Evolutionary conservation across 1,140 invertebrate genomes (phyloP).

Genomic region (Globodera rostochiensis): DNA sequence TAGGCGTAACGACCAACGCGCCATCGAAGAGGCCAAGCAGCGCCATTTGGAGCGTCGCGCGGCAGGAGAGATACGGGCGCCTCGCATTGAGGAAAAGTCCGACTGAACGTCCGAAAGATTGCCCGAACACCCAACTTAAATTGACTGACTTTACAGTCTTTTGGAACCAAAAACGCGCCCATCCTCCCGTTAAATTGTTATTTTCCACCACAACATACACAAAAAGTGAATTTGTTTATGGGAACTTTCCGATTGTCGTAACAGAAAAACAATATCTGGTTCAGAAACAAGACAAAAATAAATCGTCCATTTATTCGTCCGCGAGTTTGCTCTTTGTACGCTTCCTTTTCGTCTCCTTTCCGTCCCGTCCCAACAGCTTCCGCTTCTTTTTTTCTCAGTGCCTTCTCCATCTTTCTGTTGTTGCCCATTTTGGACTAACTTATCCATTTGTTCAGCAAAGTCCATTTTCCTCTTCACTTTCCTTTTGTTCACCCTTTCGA

Average conservation of each 20-base stretch:
- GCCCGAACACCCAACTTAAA: too few species aligned
- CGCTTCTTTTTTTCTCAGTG: background rate
- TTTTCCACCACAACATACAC: too few species aligned
- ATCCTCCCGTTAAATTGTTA: too few species aligned
- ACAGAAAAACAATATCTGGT: too few species aligned
- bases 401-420: background rate
- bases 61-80: conserved; percentile 20
- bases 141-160: too few species aligned
- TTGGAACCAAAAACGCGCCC: too few species aligned
- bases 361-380: background rate
- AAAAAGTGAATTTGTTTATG: too few species aligned
- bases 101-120: background rate
- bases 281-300: too few species aligned
- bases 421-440: background rate
- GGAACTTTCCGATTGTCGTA: too few species aligned
- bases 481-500: background rate
- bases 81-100: background rate
- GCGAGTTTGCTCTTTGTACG: background rate
- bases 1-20: conserved; percentile 25
- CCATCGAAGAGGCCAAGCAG: conserved; percentile 20
- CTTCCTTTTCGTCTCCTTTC: background rate
- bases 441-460: background rate
- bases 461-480: background rate
- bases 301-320: background rate
- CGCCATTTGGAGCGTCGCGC: conserved; percentile 36